A percentile compares a stretch with the other conserved stretches of the same genome.
phyloP scores from a whole-genome alignment of 2,113 vertebrate genomes.

The Nerophis lumbriciformis region DNA sequence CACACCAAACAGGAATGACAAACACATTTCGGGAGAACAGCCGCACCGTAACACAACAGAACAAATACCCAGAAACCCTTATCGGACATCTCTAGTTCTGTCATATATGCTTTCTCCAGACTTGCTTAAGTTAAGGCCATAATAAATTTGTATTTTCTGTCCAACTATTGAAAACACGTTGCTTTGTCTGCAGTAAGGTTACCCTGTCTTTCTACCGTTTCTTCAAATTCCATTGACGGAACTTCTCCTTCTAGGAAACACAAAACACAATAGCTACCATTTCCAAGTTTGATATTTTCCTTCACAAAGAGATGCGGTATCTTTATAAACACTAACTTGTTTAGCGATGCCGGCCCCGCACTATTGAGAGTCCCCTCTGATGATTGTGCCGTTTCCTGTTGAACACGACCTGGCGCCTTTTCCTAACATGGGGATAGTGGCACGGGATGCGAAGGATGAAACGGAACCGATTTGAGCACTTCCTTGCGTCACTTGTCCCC shows the following conservation, averaged over 20 bases:
- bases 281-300: slow-evolving; percentile 21
- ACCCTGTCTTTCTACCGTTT: slow-evolving; percentile 34
- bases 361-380: slow-evolving; percentile 45
- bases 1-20: no score
- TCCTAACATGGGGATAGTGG: slow-evolving; percentile 62
- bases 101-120: no score
- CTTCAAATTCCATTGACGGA: slow-evolving; percentile 42
- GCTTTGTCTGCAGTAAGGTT: slow-evolving; percentile 27
- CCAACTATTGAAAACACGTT: neutral
- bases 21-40: no score
- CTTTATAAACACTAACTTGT: slow-evolving; percentile 55
- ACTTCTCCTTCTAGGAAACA: slow-evolving; percentile 14
- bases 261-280: slow-evolving; percentile 7
- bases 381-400: slow-evolving; percentile 70
- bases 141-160: neutral
- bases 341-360: slow-evolving; percentile 45
- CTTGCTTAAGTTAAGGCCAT: neutral
- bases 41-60: no score
- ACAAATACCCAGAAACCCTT: no score
- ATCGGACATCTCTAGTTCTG: no score
- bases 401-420: slow-evolving; percentile 67
- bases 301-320: slow-evolving; percentile 28
- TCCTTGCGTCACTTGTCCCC: slow-evolving; percentile 54
- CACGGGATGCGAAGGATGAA: slow-evolving; percentile 71
- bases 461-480: slow-evolving; percentile 68